These are phyloP conservation scores for Argyresthia albistria DNA, from an alignment of 2,888 invertebrate species.

Conservation along the genomic window DNA sequence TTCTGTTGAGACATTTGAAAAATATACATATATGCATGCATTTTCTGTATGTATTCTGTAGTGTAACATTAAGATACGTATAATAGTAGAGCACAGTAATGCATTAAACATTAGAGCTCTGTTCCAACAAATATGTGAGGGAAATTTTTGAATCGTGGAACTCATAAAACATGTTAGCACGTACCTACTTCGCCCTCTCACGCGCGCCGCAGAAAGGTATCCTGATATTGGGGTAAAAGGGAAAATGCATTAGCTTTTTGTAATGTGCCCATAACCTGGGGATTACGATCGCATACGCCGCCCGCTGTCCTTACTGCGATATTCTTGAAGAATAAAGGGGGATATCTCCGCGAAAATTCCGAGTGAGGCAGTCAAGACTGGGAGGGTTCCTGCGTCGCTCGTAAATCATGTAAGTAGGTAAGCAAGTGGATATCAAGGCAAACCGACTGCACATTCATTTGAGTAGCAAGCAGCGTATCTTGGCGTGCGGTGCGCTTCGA, in stretches of 20 bases:
- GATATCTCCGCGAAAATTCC: too few species aligned
- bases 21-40: too few species aligned
- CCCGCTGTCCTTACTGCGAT: too few species aligned
- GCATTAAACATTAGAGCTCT: constrained; percentile 5
- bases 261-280: constrained; percentile 57
- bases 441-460: background rate
- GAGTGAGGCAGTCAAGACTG: too few species aligned
- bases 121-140: constrained; percentile 17
- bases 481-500: background rate
- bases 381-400: background rate
- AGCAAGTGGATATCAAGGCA: constrained; percentile 4
- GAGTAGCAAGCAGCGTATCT: background rate
- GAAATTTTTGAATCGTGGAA: constrained; percentile 34
- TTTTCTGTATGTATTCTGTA: too few species aligned
- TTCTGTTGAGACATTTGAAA: too few species aligned
- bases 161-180: constrained; percentile 65
- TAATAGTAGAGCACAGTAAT: background rate
- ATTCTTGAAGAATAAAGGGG: too few species aligned
- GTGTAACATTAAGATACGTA: too few species aligned
- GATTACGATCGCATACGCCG: constrained; percentile 32
- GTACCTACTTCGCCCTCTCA: constrained; percentile 49
- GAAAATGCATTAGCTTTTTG: constrained; percentile 64
- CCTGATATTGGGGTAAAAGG: constrained; percentile 44
- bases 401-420: constrained; percentile 3
- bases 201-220: constrained; percentile 20